Conservation (phyloP, 2,113 vertebrate species). For the Ancistrus triradiatus region DNA sequence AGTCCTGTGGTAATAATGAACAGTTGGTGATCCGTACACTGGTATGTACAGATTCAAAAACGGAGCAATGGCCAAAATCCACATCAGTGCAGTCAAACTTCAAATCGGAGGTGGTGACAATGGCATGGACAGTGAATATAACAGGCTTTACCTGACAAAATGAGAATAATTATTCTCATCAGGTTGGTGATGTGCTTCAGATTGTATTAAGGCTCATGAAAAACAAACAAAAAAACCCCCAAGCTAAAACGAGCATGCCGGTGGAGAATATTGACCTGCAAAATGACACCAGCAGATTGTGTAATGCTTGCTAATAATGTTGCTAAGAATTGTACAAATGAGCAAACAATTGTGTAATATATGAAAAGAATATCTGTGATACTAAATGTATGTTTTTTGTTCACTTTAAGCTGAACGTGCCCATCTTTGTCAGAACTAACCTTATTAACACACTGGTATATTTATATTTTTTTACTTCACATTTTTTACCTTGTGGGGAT, state of each 20-base stretch:
- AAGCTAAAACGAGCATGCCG: constrained; percentile 13
- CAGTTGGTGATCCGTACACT: constrained; percentile 72
- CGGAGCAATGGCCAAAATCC: constrained; percentile 82
- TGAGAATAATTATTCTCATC: not conserved
- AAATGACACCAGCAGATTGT: no score
- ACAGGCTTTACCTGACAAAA: constrained; percentile 68
- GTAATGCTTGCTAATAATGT: no score
- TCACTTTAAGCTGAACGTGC: no score
- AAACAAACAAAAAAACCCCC: not conserved
- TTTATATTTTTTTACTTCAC: no score
- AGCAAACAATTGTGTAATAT: no score
- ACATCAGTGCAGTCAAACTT: constrained; percentile 69
- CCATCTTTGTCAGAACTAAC: no score
- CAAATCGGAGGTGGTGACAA: constrained; percentile 83
- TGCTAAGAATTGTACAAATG: no score
- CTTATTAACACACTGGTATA: no score
- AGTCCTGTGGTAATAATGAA: constrained; percentile 85
- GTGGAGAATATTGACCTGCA: no score
- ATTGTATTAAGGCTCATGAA: not conserved
- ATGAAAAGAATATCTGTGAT: no score
- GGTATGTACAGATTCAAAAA: constrained; percentile 73
- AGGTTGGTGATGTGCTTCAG: not conserved
- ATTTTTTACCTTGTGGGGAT: no score
- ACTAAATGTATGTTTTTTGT: no score
- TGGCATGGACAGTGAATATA: constrained; percentile 74